Evolutionary conservation across 2,113 vertebrate genomes (phyloP).

Genomic region (Petaurus breviceps): DNA sequence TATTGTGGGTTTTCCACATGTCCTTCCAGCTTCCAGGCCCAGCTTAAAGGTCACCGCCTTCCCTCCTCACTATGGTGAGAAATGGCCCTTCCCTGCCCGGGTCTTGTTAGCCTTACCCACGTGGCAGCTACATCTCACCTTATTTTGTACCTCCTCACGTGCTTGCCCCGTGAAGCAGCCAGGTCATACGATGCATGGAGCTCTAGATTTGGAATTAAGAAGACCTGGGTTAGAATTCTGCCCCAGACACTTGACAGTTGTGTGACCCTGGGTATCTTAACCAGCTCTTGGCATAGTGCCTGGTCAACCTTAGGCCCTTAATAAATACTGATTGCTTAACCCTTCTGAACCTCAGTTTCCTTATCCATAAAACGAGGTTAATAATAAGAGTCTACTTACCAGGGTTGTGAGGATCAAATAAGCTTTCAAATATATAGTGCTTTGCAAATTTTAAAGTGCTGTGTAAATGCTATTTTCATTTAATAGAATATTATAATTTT

Average conservation of each 20-base stretch:
- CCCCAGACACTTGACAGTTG: background rate
- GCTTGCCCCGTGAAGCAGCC: background rate
- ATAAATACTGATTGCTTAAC: background rate
- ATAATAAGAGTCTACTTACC: background rate
- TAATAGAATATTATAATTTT: background rate
- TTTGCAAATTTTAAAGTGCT: background rate
- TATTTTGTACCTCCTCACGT: too few relatives aligned
- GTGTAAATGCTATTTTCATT: background rate
- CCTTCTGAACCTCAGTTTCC: background rate
- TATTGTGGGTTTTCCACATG: background rate
- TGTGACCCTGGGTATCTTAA: background rate
- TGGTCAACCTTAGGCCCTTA: background rate
- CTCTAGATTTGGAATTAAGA: background rate
- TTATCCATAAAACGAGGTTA: background rate
- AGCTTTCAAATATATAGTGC: background rate
- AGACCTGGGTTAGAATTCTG: background rate
- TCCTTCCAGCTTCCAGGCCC: background rate
- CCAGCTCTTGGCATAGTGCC: background rate
- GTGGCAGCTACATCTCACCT: fast-evolving
- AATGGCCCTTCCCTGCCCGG: too few relatives aligned
- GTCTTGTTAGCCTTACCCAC: background rate
- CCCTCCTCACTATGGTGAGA: background rate
- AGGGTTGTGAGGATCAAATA: background rate
- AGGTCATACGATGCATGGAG: fast-evolving
- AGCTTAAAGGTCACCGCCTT: background rate